phyloP scores from a whole-genome alignment of 1,140 invertebrate species.

The Pomacea maculata region DNA sequence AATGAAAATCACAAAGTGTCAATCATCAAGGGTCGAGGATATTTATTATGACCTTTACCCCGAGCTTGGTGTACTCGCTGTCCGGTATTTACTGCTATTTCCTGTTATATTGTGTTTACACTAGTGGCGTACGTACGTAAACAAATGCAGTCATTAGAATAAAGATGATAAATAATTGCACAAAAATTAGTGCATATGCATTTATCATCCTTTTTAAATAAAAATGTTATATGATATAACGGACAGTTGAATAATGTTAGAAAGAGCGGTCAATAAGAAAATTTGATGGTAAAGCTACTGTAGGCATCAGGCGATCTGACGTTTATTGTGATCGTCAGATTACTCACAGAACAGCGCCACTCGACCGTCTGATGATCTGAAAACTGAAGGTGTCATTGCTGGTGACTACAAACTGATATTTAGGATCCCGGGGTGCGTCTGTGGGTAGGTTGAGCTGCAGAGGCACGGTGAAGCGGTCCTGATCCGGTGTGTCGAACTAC shows the following conservation, averaged over 20 bases:
- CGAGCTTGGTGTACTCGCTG: too few species aligned
- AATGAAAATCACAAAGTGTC: not conserved
- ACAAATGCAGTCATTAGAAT: too few species aligned
- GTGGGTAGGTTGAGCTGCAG: conserved; percentile 31
- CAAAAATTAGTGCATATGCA: not conserved
- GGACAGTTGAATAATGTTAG: not conserved
- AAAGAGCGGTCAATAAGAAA: not conserved
- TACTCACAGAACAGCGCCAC: conserved; percentile 67
- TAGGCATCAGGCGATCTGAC: not conserved
- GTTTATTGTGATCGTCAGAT: conserved; percentile 68
- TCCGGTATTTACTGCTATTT: too few species aligned
- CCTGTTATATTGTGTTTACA: too few species aligned
- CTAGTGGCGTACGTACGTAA: too few species aligned
- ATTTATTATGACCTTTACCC: too few species aligned
- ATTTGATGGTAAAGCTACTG: too few species aligned
- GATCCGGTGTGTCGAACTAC: conserved; percentile 48
- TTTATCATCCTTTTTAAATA: not conserved
- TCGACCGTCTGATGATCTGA: conserved; percentile 48
- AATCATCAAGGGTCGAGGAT: too few species aligned
- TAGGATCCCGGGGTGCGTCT: not conserved
- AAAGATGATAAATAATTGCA: too few species aligned
- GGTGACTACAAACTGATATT: conserved; percentile 47
- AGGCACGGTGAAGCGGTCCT: conserved; percentile 51
- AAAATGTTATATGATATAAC: not conserved
- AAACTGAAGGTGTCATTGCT: conserved; percentile 57